phyloP scores from a whole-genome alignment of 1,140 invertebrate genomes.

The Procambarus clarkii region DNA sequence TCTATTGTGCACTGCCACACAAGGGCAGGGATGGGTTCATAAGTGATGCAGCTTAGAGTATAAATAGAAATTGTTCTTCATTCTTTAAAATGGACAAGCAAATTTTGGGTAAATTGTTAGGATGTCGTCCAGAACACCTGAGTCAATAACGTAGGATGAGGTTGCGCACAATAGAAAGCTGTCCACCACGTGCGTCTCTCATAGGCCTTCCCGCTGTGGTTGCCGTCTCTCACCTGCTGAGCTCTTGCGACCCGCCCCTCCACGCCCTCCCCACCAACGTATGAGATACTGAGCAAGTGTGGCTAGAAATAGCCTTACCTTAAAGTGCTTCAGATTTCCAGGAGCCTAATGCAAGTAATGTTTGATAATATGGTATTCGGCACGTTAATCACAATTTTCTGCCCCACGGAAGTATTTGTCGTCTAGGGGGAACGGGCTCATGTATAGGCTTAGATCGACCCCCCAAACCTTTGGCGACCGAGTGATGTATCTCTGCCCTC shows the following conservation, averaged over 20 bases:
- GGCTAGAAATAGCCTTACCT: no score
- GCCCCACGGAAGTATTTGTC: neutral
- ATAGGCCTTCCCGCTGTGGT: neutral
- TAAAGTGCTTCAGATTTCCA: no score
- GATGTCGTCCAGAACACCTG: no score
- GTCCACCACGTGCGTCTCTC: neutral
- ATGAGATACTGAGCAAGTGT: no score
- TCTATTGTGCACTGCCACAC: no score
- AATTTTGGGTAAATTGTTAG: no score
- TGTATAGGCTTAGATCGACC: neutral
- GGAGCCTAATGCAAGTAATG: no score
- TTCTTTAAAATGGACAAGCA: no score
- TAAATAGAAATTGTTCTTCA: no score
- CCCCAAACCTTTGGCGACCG: neutral
- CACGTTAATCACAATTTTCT: neutral
- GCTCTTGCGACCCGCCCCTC: neutral
- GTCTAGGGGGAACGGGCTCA: neutral
- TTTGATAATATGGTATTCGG: no score
- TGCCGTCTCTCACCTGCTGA: neutral
- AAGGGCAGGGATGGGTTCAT: no score
- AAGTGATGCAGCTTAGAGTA: no score
- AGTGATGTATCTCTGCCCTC: neutral
- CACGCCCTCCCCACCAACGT: neutral
- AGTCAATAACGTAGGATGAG: neutral
- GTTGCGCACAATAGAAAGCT: neutral